Evolutionary conservation across 2,888 invertebrate genomes (phyloP).

Genomic region (Geotrupes spiniger): DNA sequence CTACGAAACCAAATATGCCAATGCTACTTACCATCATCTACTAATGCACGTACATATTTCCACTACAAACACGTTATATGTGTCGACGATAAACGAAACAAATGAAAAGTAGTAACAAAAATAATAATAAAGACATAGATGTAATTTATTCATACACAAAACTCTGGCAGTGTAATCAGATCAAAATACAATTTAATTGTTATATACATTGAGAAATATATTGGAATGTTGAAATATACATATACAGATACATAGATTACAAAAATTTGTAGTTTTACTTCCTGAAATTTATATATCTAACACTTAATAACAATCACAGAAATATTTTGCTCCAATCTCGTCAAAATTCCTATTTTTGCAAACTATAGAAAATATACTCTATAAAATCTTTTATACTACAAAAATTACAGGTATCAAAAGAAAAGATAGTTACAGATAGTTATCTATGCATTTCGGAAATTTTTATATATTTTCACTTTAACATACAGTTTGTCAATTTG

Average conservation of each 20-base stretch:
- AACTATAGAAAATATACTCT: conserved; percentile 23
- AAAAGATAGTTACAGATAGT: conserved; percentile 16
- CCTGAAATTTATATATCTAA: conserved; percentile 27
- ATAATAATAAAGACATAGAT: conserved; percentile 19
- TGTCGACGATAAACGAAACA: too few species aligned
- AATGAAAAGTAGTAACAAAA: conserved; percentile 1
- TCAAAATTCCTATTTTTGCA: conserved; percentile 21
- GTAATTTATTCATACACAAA: conserved; percentile 45
- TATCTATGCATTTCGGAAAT: conserved; percentile 10
- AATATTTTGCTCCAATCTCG: conserved; percentile 26
- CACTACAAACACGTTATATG: too few species aligned
- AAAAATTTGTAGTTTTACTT: conserved; percentile 30
- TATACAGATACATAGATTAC: conserved; percentile 44
- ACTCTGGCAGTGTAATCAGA: conserved; percentile 48
- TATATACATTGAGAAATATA: conserved; percentile 48
- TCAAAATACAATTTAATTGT: conserved; percentile 44
- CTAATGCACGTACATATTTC: too few species aligned
- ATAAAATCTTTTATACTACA: conserved; percentile 20
- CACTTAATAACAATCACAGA: conserved; percentile 49
- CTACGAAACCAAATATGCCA: too few species aligned
- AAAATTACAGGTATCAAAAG: conserved; percentile 19
- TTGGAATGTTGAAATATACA: conserved; percentile 48
- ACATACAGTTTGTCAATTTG: conserved; percentile 12
- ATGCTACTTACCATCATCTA: too few species aligned
- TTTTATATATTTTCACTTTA: conserved; percentile 16